Base-by-base conservation (phyloP, 1,140 invertebrate species). In the Leptoteleia sp. region DNA sequence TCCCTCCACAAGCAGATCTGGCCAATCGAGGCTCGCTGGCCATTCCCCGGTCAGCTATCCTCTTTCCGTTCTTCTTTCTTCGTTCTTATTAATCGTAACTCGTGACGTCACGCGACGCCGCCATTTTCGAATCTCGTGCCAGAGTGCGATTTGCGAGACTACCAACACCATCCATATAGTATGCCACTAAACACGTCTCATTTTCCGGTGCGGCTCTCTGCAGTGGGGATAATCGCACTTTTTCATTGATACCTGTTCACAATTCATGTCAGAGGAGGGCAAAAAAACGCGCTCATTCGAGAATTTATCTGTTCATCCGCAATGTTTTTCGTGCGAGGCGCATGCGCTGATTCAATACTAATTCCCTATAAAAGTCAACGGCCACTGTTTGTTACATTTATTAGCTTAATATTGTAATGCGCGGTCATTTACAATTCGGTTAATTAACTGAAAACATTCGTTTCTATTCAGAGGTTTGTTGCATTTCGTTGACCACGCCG, bases 81-180 rank as follows among this genome's bases (percentile, higher is more conserved):
- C 83, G 45, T 80, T 77, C 55, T 72, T 76, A 55, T 71, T 72
- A 76, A 76, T 72, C 72, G 64, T 64, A 76, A 76, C 76, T 72
- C 83, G 79, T 87, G 87, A 87, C 87, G 87, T 88, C 87, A 88
- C 47, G 43, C 54, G 61, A 42, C 76, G 87, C 83, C 87, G 87
- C 87, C 87, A 88, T 87, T 87, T 88, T 87, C 84, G 80, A 85
- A 84, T 83, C 86, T 83, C 86, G 84, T 87, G 87, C 83, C 85
- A 83, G 82, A 80, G 84, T 57, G 59, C 64, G 40, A 70, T 70
- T 70, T 77, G 73, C 33, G 73, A 77, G 73, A 52, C 64, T 67
- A 17, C 65, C 64, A 22, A 77, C 73, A 77, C 73, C 73, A 70
- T 64, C 64, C 64, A 76, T 76, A 76, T 42, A 57, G 40, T 48